Base-by-base conservation (phyloP, 2,888 invertebrate species). In the Melikaiella ostensackeni region DNA sequence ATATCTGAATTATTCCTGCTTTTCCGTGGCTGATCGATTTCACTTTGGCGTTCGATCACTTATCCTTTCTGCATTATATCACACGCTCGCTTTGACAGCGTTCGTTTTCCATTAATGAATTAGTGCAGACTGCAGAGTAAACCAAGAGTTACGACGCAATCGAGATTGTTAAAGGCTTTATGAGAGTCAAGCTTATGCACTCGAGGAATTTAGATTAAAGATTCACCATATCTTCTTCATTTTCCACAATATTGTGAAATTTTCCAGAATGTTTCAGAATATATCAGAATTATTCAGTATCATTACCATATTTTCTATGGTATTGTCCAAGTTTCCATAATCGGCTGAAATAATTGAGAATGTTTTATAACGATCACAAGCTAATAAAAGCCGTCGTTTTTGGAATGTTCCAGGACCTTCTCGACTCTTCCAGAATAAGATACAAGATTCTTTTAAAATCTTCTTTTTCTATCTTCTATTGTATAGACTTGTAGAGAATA, bases 51-150 rank as follows among this genome's bases (percentile, higher is more conserved):
- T 30, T 62, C 33, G n/a, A 62, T 33, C 33, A 62, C 19, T 62
- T 30, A 27, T 62, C 62, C 33, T 62, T 30, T 62, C 62, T 9
- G 9, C 27, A 24, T 24, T 16, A 13, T 21, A 27, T 61, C 27
- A 27, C 21, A 61, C 61, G 16, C 8, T 62, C n/a, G 33, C 62
- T 62, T 62, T 62, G 62, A 35, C 62, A 62, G 16, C 16, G 33
- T 35, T 62, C 9, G 33, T 62, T 62, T 62, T 62, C 62, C 33
- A 33, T 30, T 62, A 62, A 62, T 62, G 19, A 62, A 62, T 62
- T 62, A 62, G 30, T 62, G 30, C 16, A 9, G 8, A 62, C 16
- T 62, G 30, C 7, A 9, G 8, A n/a, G 33, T 61, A 61, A 61
- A 42, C 42, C 42, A 42, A 55, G 50, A 55, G 21, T 9, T 55